Evolutionary conservation across 2,888 invertebrate genomes (phyloP), one percentile per base, ranked within the genome.

Genomic region (Argyresthia albistria): DNA sequence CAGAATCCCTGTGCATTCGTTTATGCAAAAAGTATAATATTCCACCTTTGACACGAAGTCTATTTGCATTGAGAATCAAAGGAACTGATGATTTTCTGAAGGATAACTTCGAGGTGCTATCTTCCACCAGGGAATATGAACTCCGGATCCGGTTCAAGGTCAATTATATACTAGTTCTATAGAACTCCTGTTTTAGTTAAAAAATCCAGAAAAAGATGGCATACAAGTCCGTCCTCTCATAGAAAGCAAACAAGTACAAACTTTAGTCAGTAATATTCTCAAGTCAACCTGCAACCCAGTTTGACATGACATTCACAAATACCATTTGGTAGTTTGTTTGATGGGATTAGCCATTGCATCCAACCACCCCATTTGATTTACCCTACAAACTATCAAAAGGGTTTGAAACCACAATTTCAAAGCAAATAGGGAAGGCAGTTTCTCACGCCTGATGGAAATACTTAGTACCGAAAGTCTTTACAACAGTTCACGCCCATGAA

Each of bases 121-220:
- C 71, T n/a, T 35, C 25, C 54, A 87, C 90, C 55, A 77, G 88
- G 53, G 89, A 89, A 61, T 91, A 92, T 66, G 94, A 95, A 62
- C 92, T 96, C 61, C 90, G 96, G 57, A 90, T 97, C 65, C 90
- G 97, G 52, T 96, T 93, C 70, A 95, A 95, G 81, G 91, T 92
- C 65, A 45, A 42, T 15, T 4, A 15, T 14, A 6, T 15, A 15
- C 8, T 15, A 10, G 15, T 39, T 39, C 9, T n/a, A 4, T 9
- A 15, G 10, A 16, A 9, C 10, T 10, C 10, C 14, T 10, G 16
- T 45, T 15, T 45, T 9, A 8, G 10, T 10, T 11, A 8, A 16
- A 15, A 15, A 14, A 16, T 45, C 4, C 45, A 15, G 14, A 8
- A 15, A 16, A 6, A 14, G 43, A 14, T 14, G 10, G 11, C 43